Evolutionary conservation across 2,797 vertebrate species (phyloP).

Genomic region (Pagetopsis macropterus): DNA sequence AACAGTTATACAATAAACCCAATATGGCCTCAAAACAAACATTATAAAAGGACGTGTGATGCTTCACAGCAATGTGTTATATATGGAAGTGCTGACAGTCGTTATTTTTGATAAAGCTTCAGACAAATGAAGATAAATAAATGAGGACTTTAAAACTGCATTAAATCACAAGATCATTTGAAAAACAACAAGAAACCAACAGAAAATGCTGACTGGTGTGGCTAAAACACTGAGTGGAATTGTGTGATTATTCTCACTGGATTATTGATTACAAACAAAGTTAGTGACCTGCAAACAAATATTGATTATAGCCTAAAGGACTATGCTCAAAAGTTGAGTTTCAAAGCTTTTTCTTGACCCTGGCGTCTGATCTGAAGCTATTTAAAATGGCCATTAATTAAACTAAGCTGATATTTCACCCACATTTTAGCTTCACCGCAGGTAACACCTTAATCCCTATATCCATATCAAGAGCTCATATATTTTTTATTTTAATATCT

Average conservation of each 20-base stretch:
- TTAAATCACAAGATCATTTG: background rate
- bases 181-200: background rate
- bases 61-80: background rate
- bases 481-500: background rate
- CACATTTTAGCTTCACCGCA: background rate
- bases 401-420: background rate
- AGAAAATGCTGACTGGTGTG: background rate
- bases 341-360: background rate
- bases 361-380: background rate
- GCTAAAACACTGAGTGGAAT: background rate
- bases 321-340: background rate
- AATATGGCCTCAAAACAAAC: background rate
- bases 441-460: background rate
- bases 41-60: background rate
- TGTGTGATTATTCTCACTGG: background rate
- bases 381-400: background rate
- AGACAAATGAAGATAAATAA: background rate
- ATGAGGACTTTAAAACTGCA: background rate
- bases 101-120: background rate
- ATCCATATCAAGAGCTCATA: background rate
- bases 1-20: background rate
- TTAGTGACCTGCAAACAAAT: background rate
- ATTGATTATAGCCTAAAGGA: slow-evolving; percentile 1
- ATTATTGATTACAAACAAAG: background rate
- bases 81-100: background rate